Percentiles rank a stretch among this genome's conserved stretches.
Evolutionary conservation across 2,797 vertebrate species (phyloP).

Genomic region (Hyperoplus immaculatus): DNA sequence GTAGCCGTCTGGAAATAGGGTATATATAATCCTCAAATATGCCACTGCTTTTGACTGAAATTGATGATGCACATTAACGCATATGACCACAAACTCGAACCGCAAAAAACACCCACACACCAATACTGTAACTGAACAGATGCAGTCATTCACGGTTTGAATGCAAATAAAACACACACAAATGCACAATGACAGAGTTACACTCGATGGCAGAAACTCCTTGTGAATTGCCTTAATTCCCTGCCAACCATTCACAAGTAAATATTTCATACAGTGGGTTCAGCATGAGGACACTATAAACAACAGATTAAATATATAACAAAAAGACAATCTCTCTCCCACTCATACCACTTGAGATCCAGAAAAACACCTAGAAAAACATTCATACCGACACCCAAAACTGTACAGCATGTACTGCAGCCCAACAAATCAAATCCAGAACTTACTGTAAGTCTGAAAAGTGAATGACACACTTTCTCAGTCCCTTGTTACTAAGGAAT

Average conservation of each 20-base stretch:
- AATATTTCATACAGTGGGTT: conserved; percentile 63
- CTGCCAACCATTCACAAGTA: conserved; percentile 30
- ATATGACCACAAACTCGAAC: conserved; percentile 34
- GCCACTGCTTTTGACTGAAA: conserved; percentile 70
- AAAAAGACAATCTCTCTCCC: not conserved
- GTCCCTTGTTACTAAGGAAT: conserved; percentile 61
- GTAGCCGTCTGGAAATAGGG: conserved; percentile 67
- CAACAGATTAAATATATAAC: conserved; percentile 40
- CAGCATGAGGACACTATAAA: conserved; percentile 52
- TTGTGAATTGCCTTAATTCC: conserved; percentile 53
- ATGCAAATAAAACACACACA: conserved; percentile 35
- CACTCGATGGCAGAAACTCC: conserved; percentile 35
- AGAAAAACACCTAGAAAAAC: conserved; percentile 14
- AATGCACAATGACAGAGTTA: conserved; percentile 37
- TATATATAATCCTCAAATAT: conserved; percentile 74
- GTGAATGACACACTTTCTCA: conserved; percentile 69
- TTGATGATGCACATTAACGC: conserved; percentile 70
- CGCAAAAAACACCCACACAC: conserved; percentile 44
- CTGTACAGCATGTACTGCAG: conserved; percentile 3
- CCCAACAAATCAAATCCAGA: conserved; percentile 29
- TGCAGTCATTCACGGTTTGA: conserved; percentile 39
- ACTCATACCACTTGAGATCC: conserved; percentile 18
- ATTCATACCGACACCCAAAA: not conserved
- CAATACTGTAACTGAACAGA: conserved; percentile 43
- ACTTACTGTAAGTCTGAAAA: conserved; percentile 13